These are phyloP conservation scores for Acipenser ruthenus DNA, from an alignment of 2,797 vertebrate genomes.

Conservation along the genomic window DNA sequence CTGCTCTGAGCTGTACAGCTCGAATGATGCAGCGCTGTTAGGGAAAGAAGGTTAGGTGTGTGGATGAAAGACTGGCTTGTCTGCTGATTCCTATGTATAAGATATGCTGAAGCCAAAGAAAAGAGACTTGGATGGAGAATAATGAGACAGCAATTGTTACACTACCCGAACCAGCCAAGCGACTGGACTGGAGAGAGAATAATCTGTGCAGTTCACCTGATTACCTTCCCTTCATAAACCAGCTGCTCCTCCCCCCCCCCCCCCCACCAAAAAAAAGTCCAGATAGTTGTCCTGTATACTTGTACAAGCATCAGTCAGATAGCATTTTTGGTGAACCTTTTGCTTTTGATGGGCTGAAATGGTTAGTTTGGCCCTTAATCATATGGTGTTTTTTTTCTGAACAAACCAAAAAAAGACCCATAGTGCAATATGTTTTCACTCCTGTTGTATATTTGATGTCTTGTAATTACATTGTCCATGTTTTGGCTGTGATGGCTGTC, in stretches of 20 bases:
- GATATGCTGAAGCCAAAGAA: conserved; percentile 33
- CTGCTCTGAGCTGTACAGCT: background rate
- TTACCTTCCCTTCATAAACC: background rate
- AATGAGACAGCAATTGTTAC: conserved; percentile 39
- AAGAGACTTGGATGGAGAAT: conserved; percentile 44
- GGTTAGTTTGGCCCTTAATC: too few relatives aligned
- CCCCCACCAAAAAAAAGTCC: conserved; percentile 14
- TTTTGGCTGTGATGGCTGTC: too few relatives aligned
- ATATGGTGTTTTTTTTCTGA: too few relatives aligned
- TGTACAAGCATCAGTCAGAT: too few relatives aligned
- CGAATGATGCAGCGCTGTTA: background rate
- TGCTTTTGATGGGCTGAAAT: too few relatives aligned
- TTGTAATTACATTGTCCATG: too few relatives aligned
- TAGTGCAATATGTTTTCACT: too few relatives aligned
- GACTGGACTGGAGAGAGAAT: conserved; percentile 19
- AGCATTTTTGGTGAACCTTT: too few relatives aligned
- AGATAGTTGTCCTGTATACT: too few relatives aligned
- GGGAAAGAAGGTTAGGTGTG: conserved; percentile 28
- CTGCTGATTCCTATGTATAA: conserved; percentile 20
- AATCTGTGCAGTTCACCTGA: conserved; percentile 31
- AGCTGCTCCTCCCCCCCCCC: too few relatives aligned
- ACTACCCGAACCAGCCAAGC: conserved; percentile 34
- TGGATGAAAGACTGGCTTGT: conserved; percentile 28
- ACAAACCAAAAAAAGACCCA: too few relatives aligned
- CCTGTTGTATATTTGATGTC: too few relatives aligned